Evolutionary conservation across 2,888 invertebrate species (phyloP).

Genomic region (Doris montereyensis): DNA sequence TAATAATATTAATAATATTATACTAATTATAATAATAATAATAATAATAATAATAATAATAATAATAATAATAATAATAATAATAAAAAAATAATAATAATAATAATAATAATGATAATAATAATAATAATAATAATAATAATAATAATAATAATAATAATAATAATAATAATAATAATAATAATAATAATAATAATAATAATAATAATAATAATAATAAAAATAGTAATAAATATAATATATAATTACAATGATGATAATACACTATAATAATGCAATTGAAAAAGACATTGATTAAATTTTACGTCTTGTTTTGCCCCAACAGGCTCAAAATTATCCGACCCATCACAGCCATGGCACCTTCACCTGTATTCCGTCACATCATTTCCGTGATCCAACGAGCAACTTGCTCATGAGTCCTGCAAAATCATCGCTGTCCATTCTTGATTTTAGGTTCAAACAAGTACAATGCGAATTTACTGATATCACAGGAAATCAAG

Average conservation of each 20-base stretch:
- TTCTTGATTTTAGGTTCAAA: constrained; percentile 81
- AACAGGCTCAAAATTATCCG: constrained; percentile 31
- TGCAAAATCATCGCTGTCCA: constrained; percentile 81
- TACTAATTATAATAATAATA: no score
- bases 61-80: no score
- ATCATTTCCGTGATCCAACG: constrained; percentile 81
- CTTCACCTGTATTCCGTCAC: constrained; percentile 79
- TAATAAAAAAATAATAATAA: neutral
- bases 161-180: neutral
- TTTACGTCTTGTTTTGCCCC: neutral
- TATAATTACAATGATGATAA: no score
- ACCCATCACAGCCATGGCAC: constrained; percentile 33
- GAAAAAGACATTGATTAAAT: no score
- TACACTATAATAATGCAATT: no score
- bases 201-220: constrained; percentile 17
- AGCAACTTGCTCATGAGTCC: constrained; percentile 83
- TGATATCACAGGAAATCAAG: constrained; percentile 56
- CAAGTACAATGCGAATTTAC: constrained; percentile 85
- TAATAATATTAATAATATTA: no score
- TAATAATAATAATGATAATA: neutral
- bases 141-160: neutral
- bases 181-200: neutral
- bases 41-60: no score
- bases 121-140: neutral
- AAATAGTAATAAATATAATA: constrained; percentile 1